Evolutionary conservation across 2,888 invertebrate genomes (phyloP), one percentile per base, ranked within the genome.

Genomic region (Falcaria lacertinaria): DNA sequence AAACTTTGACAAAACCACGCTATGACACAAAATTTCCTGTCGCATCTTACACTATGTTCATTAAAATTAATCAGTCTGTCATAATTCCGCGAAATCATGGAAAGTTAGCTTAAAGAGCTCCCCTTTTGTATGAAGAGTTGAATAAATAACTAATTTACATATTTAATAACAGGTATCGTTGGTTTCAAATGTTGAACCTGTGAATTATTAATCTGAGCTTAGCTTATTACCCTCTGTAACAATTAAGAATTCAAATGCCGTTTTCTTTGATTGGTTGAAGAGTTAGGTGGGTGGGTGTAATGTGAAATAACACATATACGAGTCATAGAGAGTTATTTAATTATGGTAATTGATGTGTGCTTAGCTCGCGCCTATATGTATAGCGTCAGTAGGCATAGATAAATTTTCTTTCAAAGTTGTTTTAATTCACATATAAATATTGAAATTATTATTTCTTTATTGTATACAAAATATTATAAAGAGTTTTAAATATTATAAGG

Each of bases 81-180:
- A 50, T 22, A 42, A 39, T 50, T 52, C 47, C 57, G 50, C 55
- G 51, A 57, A 60, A 55, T 62, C 50, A 54, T 48, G 15, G 45
- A 60, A 69, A 70, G 60, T 66, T 69, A 37, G 28, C 55, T 44
- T 46, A 66, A 61, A 64, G 53, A 57, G 46, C 50, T 66, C 69
- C 80, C 74, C 75, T 66, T 68, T 66, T 52, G 57, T 56, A 60
- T 68, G 63, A 61, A 62, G 72, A 65, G 68, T 82, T 85, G 82
- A 85, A 86, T 86, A 87, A 86, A 87, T 87, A 84, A 87, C 77
- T 82, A 63, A 86, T 87, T 86, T 87, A 66, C 84, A 87, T 87
- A 80, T 81, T 81, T 87, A 85, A 85, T 85, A 81, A 80, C 85
- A 80, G 80, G 82, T 84, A 80, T 81, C 76, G 73, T 64, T 72